These are phyloP conservation scores for Antennarius maculatus DNA, from an alignment of 2,797 vertebrate species.

Conservation along the genomic window DNA sequence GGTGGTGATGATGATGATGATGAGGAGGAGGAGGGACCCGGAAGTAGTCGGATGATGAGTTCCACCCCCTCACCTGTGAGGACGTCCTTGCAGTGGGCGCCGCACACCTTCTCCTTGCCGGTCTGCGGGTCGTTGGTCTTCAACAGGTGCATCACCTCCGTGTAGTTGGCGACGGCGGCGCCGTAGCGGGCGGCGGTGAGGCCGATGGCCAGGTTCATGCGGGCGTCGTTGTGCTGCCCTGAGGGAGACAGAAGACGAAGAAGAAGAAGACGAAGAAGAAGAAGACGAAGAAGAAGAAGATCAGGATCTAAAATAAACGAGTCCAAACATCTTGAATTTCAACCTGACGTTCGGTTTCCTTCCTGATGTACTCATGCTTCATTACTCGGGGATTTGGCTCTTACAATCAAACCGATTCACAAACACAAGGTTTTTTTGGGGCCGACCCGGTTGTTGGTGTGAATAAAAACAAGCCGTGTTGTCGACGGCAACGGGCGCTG, in stretches of 20 bases:
- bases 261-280: too few species aligned
- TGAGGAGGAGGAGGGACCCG: too few species aligned
- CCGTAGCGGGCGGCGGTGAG: constrained; percentile 92
- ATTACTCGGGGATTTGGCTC: too few species aligned
- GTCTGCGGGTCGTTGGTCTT: constrained; percentile 83
- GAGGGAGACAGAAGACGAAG: constrained; percentile 30
- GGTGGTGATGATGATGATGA: neutral
- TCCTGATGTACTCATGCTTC: too few species aligned
- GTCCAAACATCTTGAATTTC: too few species aligned
- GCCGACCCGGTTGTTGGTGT: constrained; percentile 3
- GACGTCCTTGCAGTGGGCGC: constrained; percentile 89
- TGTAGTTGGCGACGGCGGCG: constrained; percentile 92
- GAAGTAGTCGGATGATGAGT: too few species aligned
- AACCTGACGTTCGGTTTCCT: too few species aligned
- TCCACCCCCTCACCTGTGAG: constrained; percentile 83
- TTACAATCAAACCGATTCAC: too few species aligned
- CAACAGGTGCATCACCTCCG: constrained; percentile 90
- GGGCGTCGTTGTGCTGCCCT: constrained; percentile 98
- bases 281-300: too few species aligned
- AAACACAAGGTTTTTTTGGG: too few species aligned
- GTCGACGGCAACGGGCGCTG: constrained; percentile 16
- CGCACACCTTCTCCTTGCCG: constrained; percentile 83
- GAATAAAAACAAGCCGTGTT: constrained; percentile 8
- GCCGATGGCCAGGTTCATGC: constrained; percentile 96
- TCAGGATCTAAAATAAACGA: too few species aligned